Conservation (phyloP, 2,797 vertebrate genomes). For the Rachycentron canadum region DNA sequence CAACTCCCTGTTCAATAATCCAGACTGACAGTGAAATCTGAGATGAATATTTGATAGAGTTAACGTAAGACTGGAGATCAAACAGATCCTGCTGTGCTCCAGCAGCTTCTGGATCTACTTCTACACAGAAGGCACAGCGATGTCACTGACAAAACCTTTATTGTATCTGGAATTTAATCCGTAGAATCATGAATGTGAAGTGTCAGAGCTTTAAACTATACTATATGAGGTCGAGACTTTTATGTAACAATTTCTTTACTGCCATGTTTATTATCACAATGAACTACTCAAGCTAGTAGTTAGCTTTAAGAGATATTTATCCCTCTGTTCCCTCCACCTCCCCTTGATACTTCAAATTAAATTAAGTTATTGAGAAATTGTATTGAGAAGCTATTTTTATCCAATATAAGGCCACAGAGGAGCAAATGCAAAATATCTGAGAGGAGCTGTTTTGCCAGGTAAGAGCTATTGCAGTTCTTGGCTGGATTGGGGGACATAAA, state of each 20-base stretch:
- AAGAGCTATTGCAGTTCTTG: too few species aligned
- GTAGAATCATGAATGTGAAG: background rate
- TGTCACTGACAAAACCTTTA: background rate
- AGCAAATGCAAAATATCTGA: background rate
- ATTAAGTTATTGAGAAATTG: constrained; percentile 7
- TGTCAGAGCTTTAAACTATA: background rate
- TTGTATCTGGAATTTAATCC: background rate
- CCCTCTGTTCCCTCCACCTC: background rate
- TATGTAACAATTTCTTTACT: background rate
- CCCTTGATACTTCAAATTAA: background rate
- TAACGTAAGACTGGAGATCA: constrained; percentile 6
- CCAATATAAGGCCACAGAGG: background rate
- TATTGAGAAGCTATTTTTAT: background rate
- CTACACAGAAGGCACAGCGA: background rate
- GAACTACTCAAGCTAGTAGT: background rate
- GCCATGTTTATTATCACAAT: background rate
- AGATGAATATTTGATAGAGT: background rate
- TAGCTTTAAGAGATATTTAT: background rate
- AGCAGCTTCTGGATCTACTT: background rate
- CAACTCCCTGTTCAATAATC: background rate
- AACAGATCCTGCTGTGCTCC: constrained; percentile 12
- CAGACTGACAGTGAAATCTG: background rate
- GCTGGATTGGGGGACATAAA: too few species aligned
- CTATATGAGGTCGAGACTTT: background rate
- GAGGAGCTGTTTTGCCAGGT: too few species aligned